These are phyloP conservation scores for Peromyscus aztecus DNA, from an alignment of 2,797 vertebrate species.

Conservation along the genomic window DNA sequence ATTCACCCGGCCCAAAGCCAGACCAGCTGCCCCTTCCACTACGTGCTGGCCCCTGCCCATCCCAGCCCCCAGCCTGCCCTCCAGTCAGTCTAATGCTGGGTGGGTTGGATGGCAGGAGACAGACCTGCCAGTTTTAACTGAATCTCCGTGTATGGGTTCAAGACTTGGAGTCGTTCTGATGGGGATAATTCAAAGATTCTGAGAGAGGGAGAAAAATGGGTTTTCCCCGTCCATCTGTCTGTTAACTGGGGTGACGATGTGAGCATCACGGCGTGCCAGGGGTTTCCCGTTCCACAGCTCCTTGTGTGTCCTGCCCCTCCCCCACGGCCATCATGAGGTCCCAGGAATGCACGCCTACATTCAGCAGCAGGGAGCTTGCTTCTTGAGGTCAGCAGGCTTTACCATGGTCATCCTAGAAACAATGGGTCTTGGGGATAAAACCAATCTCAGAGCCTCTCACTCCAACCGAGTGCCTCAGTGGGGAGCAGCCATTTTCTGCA, in stretches of 20 bases:
- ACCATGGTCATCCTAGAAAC: background rate
- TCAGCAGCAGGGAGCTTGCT: background rate
- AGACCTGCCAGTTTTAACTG: background rate
- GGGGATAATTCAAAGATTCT: background rate
- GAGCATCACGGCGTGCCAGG: background rate
- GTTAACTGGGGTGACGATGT: background rate
- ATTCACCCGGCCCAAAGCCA: conserved; percentile 21
- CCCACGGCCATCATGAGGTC: accelerated
- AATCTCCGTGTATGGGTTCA: background rate
- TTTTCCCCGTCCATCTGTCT: background rate
- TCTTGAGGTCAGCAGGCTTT: background rate
- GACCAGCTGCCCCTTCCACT: background rate
- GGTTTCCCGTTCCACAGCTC: background rate
- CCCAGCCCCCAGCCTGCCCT: background rate
- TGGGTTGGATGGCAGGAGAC: background rate
- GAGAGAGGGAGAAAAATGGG: background rate
- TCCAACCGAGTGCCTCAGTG: background rate
- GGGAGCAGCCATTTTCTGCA: conserved; percentile 55
- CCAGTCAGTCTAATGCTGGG: background rate
- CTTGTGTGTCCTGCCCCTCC: accelerated
- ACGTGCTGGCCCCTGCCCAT: background rate
- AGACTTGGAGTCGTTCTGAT: background rate
- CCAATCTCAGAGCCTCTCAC: background rate
- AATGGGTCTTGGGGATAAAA: background rate
- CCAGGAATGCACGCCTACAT: accelerated